Percentiles rank a stretch among this genome's conserved stretches.
These are phyloP conservation scores for Colius striatus DNA, from an alignment of 2,113 vertebrate species.

Conservation along the genomic window DNA sequence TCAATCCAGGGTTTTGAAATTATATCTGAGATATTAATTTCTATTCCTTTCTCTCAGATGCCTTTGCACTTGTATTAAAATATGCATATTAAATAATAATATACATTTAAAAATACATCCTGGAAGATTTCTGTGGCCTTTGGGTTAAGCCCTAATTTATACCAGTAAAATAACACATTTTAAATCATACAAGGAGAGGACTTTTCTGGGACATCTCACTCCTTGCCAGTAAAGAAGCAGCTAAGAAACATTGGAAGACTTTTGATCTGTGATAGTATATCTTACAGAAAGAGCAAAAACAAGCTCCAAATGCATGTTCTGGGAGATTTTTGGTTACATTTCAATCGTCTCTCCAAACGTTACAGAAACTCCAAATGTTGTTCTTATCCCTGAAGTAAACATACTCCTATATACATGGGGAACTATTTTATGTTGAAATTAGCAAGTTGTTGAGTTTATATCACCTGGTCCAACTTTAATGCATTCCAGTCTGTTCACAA, in stretches of 20 bases:
- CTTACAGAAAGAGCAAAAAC: neutral
- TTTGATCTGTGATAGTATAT: neutral
- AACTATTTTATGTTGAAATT: constrained; percentile 34
- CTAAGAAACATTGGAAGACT: neutral
- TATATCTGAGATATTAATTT: constrained; percentile 4
- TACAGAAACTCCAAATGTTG: neutral
- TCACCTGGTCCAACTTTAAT: neutral
- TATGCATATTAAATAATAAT: constrained; percentile 8
- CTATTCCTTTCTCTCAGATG: constrained; percentile 26
- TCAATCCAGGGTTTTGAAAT: constrained; percentile 7
- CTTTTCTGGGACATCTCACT: neutral
- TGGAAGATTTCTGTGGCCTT: constrained; percentile 20
- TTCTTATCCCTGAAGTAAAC: neutral
- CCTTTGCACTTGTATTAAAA: constrained; percentile 2
- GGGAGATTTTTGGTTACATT: neutral
- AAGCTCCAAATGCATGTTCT: neutral
- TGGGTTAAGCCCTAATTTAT: constrained; percentile 36
- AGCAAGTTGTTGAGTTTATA: neutral
- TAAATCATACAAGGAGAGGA: neutral
- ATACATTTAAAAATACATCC: constrained; percentile 19
- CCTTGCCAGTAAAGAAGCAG: neutral
- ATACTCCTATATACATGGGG: neutral
- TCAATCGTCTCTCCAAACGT: neutral
- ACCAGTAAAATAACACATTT: neutral
- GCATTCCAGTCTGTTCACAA: neutral